Conservation (phyloP, 2,888 invertebrate genomes). For the Drepana falcataria region DNA sequence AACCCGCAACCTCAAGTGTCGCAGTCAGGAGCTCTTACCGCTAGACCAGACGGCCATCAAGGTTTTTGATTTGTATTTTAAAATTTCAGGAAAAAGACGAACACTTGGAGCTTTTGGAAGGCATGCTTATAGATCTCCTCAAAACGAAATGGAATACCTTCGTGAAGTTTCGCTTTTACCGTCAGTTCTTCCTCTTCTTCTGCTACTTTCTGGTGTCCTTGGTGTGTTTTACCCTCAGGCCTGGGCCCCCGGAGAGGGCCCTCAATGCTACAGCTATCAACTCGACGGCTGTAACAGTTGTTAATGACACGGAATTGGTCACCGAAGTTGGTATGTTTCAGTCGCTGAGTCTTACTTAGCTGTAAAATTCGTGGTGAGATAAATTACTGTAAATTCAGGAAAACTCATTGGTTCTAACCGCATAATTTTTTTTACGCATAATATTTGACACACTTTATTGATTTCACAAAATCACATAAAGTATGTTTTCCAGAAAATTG, state of each 20-base stretch:
- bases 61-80: too few species aligned
- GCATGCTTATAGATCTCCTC: conserved; percentile 93
- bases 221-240: conserved; percentile 92
- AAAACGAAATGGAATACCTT: conserved; percentile 99
- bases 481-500: conserved; percentile 66
- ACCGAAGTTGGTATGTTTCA: conserved; percentile 46
- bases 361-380: too few species aligned
- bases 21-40: too few species aligned
- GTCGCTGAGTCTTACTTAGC: conserved; percentile 4
- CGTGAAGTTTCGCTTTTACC: conserved; percentile 95
- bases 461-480: too few species aligned
- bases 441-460: too few species aligned
- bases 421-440: too few species aligned
- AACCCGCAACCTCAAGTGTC: too few species aligned
- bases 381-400: too few species aligned
- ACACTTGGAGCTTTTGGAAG: conserved; percentile 96
- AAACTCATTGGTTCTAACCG: too few species aligned
- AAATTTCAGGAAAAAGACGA: conserved; percentile 91
- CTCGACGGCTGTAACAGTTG: conserved; percentile 39
- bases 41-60: too few species aligned
- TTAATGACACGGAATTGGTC: conserved; percentile 51
- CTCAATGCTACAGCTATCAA: conserved; percentile 55
- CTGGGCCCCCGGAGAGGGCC: conserved; percentile 85
- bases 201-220: conserved; percentile 94
- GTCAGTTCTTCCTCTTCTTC: conserved; percentile 93